These are phyloP conservation scores for Pseudochirops corinnae DNA, from an alignment of 2,797 vertebrate genomes.

Conservation along the genomic window DNA sequence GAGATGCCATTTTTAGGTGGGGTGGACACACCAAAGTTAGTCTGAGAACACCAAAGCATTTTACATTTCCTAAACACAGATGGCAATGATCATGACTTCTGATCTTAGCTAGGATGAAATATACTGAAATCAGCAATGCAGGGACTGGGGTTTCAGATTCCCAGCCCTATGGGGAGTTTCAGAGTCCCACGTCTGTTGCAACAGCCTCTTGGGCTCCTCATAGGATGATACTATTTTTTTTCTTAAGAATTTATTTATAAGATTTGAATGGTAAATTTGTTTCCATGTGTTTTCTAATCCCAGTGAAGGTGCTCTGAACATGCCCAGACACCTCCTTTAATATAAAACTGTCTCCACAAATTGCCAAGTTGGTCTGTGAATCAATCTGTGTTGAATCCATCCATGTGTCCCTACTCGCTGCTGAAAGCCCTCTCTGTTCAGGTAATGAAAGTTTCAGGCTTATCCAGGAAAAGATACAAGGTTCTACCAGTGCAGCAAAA, in stretches of 20 bases:
- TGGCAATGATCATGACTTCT: conserved; percentile 3
- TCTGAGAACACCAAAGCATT: background rate
- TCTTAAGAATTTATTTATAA: background rate
- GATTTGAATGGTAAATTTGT: background rate
- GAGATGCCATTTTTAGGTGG: conserved; percentile 33
- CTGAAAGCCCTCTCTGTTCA: conserved; percentile 12
- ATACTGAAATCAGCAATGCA: background rate
- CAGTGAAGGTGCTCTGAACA: background rate
- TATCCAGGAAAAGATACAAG: background rate
- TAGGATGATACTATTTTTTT: background rate
- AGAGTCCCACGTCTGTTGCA: background rate
- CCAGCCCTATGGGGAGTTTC: background rate
- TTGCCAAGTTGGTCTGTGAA: conserved; percentile 2
- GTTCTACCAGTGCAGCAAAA: conserved; percentile 22
- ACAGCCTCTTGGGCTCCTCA: background rate
- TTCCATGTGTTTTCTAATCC: background rate
- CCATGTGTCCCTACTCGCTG: background rate
- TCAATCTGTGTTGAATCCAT: background rate
- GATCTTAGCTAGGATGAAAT: background rate
- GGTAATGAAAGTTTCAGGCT: conserved; percentile 38
- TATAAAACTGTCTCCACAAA: conserved; percentile 20
- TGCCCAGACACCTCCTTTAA: background rate
- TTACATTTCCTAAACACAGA: background rate
- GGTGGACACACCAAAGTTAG: background rate
- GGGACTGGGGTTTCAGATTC: conserved; percentile 5